These are phyloP conservation scores for Timema cristinae DNA, from an alignment of 2,888 invertebrate species.

Conservation along the genomic window DNA sequence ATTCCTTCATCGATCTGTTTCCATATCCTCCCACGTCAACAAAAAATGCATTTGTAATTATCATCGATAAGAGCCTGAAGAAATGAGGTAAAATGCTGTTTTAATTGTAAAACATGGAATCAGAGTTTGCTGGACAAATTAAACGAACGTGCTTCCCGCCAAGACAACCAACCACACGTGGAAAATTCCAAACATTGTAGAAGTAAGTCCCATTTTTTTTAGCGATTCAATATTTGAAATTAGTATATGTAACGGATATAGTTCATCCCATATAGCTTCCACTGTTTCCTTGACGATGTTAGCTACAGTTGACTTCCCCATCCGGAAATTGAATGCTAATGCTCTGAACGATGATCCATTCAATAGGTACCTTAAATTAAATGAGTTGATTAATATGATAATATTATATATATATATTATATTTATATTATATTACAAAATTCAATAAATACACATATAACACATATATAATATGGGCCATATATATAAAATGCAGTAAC, in stretches of 20 bases:
- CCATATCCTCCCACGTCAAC: slow-evolving; percentile 4
- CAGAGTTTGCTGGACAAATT: background rate
- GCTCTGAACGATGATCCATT: background rate
- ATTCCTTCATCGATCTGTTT: background rate
- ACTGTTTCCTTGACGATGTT: slow-evolving; percentile 7
- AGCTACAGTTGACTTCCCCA: slow-evolving; percentile 2
- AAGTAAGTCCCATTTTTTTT: background rate
- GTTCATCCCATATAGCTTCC: slow-evolving; percentile 7
- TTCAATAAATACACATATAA: background rate
- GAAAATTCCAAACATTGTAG: background rate
- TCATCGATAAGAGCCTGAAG: background rate
- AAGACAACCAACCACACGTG: background rate
- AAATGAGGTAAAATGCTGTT: background rate
- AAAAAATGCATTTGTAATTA: background rate
- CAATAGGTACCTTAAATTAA: background rate
- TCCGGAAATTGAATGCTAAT: background rate
- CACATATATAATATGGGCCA: too few species aligned
- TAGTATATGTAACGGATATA: background rate
- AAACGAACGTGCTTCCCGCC: slow-evolving; percentile 1
- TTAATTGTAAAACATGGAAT: background rate
- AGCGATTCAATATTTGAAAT: background rate
- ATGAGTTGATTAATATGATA: background rate
- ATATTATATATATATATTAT: too few species aligned
- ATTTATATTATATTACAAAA: too few species aligned
- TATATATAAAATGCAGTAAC: background rate